These are phyloP conservation scores for Prostheceraeus crozeri DNA, from an alignment of 2,888 invertebrate genomes.

Conservation along the genomic window DNA sequence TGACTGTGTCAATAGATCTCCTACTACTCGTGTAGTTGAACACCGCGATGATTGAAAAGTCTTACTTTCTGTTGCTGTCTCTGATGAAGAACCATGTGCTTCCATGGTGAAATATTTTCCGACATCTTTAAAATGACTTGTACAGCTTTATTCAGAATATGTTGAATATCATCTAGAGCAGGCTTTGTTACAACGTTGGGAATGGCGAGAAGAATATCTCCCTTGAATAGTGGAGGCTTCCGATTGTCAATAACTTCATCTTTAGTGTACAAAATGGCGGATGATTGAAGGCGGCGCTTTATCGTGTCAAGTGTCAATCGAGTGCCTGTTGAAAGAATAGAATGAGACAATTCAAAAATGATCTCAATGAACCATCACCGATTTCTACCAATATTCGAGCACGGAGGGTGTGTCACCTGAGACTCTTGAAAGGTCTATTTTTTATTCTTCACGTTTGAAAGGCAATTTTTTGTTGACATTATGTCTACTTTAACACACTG, in stretches of 20 bases:
- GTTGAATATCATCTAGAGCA: conserved; percentile 80
- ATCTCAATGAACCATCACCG: no score
- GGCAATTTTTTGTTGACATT: no score
- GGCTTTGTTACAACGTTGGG: conserved; percentile 80
- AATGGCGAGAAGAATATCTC: conserved; percentile 75
- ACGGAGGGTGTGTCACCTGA: no score
- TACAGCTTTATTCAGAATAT: conserved; percentile 71
- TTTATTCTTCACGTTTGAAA: no score
- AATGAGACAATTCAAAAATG: not conserved
- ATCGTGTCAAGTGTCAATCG: conserved; percentile 55
- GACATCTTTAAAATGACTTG: conserved; percentile 76
- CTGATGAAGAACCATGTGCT: conserved; percentile 62
- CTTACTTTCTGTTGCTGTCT: conserved; percentile 50
- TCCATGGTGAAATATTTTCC: conserved; percentile 85
- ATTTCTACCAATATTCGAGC: no score
- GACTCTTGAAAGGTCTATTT: no score
- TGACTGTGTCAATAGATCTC: no score
- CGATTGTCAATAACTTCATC: conserved; percentile 46
- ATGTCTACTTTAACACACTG: no score
- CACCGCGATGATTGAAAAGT: conserved; percentile 3
- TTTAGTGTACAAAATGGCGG: conserved; percentile 47
- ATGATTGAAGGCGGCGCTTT: conserved; percentile 52
- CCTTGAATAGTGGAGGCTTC: conserved; percentile 63
- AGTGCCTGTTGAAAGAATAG: conserved; percentile 46
- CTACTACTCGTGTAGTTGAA: no score